Base-by-base conservation (phyloP, 2,113 vertebrate genomes). In the Tylochromis polylepis region DNA sequence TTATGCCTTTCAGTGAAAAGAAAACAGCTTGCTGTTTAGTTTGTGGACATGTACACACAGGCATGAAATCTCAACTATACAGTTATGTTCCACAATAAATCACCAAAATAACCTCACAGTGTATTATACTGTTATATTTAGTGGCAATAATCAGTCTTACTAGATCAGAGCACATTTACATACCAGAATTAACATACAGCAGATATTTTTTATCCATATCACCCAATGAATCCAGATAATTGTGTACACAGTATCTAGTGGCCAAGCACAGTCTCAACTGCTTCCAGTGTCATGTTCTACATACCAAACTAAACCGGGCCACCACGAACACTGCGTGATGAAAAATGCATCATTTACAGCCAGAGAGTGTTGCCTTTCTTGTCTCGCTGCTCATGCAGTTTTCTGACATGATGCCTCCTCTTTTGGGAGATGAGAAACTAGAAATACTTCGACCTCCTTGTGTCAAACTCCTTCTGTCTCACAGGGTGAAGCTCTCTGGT, bases 391-490 rank as follows among this genome's bases (percentile, higher is more conserved):
- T 43, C 86, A 84, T 78, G 85, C 34, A 27, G 84, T 87, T 85
- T 91, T 81, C 85, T 91, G 91, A 94, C 89, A 90, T 18, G 57
- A 91, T 82, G 85, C 77, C 81, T 88, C 49, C 86, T 88, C 92
- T 85, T 81, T 2, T 14, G 91, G 92, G 93, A 94, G 49, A 55
- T 20, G 22, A 89, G 57, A 84, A 87, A 90, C 87, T 82, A 41
- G 87, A 87, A 91, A 92, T 85, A 92, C 79, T 65, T 91, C 60
- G 78, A 89, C 93, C 92, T 94, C 90, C 84, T 94, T 92, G 92
- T 92, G 92, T 94, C 92, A 91, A 85, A 89, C 60, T 36, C 46
- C 65, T 81, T 79, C 83, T 10, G 31, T 57, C 85, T 86, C 72
- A 8, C 83, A 31, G 60, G 57, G 60, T 3, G 78, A 58, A 24